phyloP scores from a whole-genome alignment of 2,113 vertebrate genomes.

The Cheirogaleus medius region DNA sequence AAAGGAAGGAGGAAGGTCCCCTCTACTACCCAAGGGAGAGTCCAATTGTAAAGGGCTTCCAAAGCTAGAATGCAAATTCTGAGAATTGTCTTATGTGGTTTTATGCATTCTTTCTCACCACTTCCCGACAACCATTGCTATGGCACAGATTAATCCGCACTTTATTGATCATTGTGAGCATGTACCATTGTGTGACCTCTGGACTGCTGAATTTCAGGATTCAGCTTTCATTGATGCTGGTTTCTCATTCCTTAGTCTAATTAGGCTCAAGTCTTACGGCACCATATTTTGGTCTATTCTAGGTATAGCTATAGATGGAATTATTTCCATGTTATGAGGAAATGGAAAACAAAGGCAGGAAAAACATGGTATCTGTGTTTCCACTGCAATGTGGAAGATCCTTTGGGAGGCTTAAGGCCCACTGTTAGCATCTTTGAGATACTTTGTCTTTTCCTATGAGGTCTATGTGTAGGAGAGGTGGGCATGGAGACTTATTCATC shows the following conservation, averaged over 20 bases:
- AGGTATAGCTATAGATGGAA: not conserved
- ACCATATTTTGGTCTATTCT: not conserved
- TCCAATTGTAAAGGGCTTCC: not conserved
- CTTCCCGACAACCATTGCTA: not conserved
- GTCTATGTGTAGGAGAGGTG: not conserved
- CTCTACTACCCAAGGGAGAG: not conserved
- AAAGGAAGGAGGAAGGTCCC: not conserved
- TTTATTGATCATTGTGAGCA: not conserved
- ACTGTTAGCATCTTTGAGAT: not conserved
- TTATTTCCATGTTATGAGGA: not conserved
- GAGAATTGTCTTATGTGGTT: not conserved
- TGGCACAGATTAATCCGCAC: not conserved
- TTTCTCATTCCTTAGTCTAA: constrained; percentile 21
- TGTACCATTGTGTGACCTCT: not conserved
- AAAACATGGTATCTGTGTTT: not conserved
- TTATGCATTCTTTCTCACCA: not conserved
- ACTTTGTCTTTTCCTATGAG: not conserved
- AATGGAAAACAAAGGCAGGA: not conserved
- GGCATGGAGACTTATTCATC: not conserved
- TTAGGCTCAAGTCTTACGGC: not conserved
- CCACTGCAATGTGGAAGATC: not conserved
- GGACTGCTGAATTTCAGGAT: not conserved
- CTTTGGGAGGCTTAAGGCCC: not conserved
- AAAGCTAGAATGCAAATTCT: not conserved
- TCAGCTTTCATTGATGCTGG: not conserved